These are phyloP conservation scores for Desoria tigrina DNA, from an alignment of 2,888 invertebrate genomes.

Conservation along the genomic window DNA sequence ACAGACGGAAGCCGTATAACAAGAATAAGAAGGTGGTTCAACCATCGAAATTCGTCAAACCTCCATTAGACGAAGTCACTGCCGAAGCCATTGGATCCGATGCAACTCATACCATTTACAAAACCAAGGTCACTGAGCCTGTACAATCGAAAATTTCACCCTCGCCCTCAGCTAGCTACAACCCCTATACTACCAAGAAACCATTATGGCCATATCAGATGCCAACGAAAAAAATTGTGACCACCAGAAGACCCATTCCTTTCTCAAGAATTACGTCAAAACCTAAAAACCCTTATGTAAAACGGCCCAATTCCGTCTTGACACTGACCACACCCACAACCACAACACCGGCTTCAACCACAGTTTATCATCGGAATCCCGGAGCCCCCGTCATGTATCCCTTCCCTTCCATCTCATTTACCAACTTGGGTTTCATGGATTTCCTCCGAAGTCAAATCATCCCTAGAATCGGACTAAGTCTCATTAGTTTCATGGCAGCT, in stretches of 20 bases:
- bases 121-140: conserved; percentile 36
- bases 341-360: conserved; percentile 43
- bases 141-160: conserved; percentile 38
- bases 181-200: conserved; percentile 37
- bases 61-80: conserved; percentile 43
- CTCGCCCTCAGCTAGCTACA: conserved; percentile 22
- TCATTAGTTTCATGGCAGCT: conserved; percentile 52
- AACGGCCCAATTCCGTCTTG: conserved; percentile 28
- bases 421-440: conserved; percentile 51
- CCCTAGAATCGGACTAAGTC: conserved; percentile 48
- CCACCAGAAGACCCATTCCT: conserved; percentile 38
- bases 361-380: conserved; percentile 49
- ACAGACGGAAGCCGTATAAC: conserved; percentile 23
- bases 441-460: conserved; percentile 51
- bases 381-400: conserved; percentile 36
- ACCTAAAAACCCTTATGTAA: conserved; percentile 40
- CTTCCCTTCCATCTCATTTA: conserved; percentile 39
- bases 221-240: conserved; percentile 28
- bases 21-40: conserved; percentile 40
- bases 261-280: conserved; percentile 37
- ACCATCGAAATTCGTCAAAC: conserved; percentile 48
- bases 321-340: conserved; percentile 49
- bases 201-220: conserved; percentile 40
- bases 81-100: conserved; percentile 44
- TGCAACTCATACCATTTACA: conserved; percentile 49